phyloP scores from a whole-genome alignment of 1,140 invertebrate species.

The Solenopsis fugax region DNA sequence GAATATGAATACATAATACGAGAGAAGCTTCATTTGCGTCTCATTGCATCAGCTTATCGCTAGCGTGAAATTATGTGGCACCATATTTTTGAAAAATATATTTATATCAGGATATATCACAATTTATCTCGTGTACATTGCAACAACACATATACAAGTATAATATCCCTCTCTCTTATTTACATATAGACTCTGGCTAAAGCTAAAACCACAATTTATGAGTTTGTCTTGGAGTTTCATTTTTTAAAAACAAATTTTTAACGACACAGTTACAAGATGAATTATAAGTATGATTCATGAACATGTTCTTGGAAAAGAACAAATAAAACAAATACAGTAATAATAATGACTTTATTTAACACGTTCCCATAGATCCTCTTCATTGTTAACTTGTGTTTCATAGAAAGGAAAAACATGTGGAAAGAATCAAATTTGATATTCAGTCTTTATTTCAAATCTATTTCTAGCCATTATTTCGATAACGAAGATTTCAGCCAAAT shows the following conservation, averaged over 20 bases:
- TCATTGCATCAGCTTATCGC: slow-evolving; percentile 25
- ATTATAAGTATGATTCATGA: too few species aligned
- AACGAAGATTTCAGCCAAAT: too few species aligned
- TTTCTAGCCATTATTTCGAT: too few species aligned
- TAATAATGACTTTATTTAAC: too few species aligned
- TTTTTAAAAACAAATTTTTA: slow-evolving; percentile 29
- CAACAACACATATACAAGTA: slow-evolving; percentile 54
- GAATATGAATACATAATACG: slow-evolving; percentile 2
- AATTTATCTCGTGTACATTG: slow-evolving; percentile 76
- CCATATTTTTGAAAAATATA: slow-evolving; percentile 80
- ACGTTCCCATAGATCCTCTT: too few species aligned
- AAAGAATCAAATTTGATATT: too few species aligned
- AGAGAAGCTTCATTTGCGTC: not conserved
- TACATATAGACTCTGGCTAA: slow-evolving; percentile 38
- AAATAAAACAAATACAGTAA: too few species aligned
- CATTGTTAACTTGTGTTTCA: too few species aligned
- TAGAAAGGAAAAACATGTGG: too few species aligned
- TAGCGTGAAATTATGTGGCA: slow-evolving; percentile 16
- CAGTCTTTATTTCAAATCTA: too few species aligned
- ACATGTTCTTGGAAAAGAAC: too few species aligned
- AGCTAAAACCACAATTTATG: slow-evolving; percentile 17
- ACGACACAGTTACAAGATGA: not conserved
- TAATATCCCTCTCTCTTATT: not conserved
- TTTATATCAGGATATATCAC: slow-evolving; percentile 78
- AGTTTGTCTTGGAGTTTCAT: slow-evolving; percentile 38